phyloP scores from a whole-genome alignment of 2,113 vertebrate genomes.

The Columbina picui region DNA sequence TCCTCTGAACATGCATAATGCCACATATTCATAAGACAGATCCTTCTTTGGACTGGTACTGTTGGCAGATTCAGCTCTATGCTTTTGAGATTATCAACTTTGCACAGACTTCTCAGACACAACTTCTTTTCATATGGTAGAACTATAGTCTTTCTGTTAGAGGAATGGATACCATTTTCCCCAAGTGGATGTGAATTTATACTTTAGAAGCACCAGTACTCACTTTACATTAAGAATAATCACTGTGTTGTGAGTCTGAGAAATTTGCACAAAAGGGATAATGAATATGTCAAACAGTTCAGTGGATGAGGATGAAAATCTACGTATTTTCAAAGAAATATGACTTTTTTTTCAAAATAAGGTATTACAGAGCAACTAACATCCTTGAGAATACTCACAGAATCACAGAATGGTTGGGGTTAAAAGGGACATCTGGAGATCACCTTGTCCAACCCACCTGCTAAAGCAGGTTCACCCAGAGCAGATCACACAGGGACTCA shows the following conservation, averaged over 20 bases:
- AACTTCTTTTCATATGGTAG: neutral
- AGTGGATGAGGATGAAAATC: neutral
- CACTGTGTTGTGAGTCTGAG: neutral
- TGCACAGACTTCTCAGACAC: neutral
- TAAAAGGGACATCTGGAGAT: too few species aligned
- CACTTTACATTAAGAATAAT: neutral
- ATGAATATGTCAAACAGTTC: rapidly evolving
- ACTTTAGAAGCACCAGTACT: neutral
- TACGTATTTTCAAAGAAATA: neutral
- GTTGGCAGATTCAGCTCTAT: neutral
- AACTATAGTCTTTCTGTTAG: neutral
- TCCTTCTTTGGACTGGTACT: neutral
- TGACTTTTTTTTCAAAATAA: neutral
- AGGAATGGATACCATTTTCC: neutral
- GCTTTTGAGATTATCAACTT: neutral
- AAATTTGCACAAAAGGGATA: neutral
- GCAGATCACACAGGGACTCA: too few species aligned
- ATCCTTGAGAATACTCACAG: neutral
- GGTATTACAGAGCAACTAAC: neutral
- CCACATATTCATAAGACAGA: neutral
- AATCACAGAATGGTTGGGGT: too few species aligned
- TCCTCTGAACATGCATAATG: neutral
- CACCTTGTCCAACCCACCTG: too few species aligned
- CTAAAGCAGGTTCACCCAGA: too few species aligned
- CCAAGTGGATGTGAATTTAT: neutral